Evolutionary conservation across 2,113 vertebrate species (phyloP), one percentile per base, ranked within the genome.

Genomic region (Gavialis gangeticus): DNA sequence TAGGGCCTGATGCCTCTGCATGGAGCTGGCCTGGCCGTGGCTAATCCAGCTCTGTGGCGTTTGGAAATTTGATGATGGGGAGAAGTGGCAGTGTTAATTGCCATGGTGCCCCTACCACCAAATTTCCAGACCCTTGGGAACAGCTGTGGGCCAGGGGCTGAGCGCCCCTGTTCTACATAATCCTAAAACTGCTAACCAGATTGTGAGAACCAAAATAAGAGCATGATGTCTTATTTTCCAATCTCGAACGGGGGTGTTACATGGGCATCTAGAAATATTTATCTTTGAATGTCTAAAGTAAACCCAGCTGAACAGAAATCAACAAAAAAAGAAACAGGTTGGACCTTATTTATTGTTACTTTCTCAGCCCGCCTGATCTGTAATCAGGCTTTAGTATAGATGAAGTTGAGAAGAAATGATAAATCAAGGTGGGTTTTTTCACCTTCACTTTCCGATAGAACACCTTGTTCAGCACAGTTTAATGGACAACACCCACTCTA

Each of bases 181-280:
- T 37, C 1, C 0, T 9, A 34, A 69, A 69, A 69, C 34, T 69
- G n/a, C 14, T 34, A 7, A 17, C n/a, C 55, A 34, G 0, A 14
- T 3, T 10, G 28, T n/a, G 75, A 28, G 17, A 18, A 14, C 17
- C 30, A n/a, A 66, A 54, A 46, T 46, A 9, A 46, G 46, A 46
- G 46, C 46, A 9, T 46, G 8, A 46, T 46, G 9, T 46, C 46
- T 46, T 46, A 46, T 46, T 46, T 46, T 46, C 46, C 46, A 46
- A 2, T 46, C 46, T 46, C 9, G 46, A 46, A 46, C 46, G 46
- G 46, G 46, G 46, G 46, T 9, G 7, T 46, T 46, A 46, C 10
- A 19, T 10, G n/a, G 10, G 66, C 19, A 3, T 28, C 66, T 34
- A 69, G 37, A 75, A 34, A 62, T 55, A 12, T 77, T 18, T 59